Conservation (phyloP, 1,140 invertebrate genomes). For the Lamellibrachia luymesi region DNA sequence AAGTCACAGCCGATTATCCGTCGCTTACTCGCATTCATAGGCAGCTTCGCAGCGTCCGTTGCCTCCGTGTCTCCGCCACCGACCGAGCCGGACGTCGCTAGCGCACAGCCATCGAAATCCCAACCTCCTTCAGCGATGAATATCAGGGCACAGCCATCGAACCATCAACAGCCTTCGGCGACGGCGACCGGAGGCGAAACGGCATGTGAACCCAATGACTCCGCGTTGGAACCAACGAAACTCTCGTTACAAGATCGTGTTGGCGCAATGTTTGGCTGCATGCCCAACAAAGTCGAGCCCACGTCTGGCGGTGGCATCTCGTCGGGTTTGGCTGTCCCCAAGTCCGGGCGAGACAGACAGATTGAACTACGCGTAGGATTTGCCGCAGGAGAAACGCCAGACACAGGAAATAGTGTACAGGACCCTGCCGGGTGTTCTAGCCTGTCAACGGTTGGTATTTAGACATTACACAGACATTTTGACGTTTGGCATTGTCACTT, state of each 20-base stretch:
- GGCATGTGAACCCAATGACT: not conserved
- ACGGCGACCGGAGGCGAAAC: not conserved
- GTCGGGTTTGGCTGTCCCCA: too few species aligned
- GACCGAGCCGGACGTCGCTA: too few species aligned
- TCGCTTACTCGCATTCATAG: not conserved
- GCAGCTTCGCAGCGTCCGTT: not conserved
- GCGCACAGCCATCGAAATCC: not conserved
- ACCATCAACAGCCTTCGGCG: too few species aligned
- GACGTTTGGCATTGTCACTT: not conserved
- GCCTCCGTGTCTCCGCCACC: not conserved
- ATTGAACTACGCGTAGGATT: not conserved
- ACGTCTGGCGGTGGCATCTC: not conserved
- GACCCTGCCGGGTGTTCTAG: not conserved
- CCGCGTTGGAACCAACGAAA: not conserved
- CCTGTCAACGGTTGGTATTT: not conserved
- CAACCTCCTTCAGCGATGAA: not conserved
- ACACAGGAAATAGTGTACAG: not conserved
- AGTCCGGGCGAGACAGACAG: not conserved
- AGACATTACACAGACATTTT: not conserved
- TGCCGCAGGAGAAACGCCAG: not conserved
- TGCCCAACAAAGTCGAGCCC: not conserved
- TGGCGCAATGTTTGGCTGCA: not conserved
- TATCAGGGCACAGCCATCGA: not conserved
- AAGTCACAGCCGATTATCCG: not conserved
- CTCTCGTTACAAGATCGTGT: not conserved